phyloP scores from a whole-genome alignment of 1,140 invertebrate species.

The Pteromalus puparum region DNA sequence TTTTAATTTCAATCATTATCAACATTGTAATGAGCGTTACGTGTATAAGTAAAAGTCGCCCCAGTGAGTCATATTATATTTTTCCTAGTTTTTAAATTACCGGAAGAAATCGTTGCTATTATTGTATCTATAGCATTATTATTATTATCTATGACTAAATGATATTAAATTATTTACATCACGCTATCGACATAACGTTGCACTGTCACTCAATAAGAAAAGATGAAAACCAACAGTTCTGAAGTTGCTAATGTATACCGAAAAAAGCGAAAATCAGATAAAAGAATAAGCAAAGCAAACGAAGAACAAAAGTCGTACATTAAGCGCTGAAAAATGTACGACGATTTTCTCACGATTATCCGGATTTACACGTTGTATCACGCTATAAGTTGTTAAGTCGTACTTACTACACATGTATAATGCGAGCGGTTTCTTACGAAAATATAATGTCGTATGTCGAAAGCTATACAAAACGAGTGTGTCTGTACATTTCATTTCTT shows the following conservation, averaged over 20 bases:
- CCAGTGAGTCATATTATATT: slow-evolving; percentile 11
- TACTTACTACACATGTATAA: slow-evolving; percentile 55
- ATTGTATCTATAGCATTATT: neutral
- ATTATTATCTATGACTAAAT: slow-evolving; percentile 23
- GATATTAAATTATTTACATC: slow-evolving; percentile 45
- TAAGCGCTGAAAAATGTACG: slow-evolving; percentile 38
- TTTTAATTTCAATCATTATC: neutral
- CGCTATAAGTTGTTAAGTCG: slow-evolving; percentile 52
- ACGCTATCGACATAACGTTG: slow-evolving; percentile 47
- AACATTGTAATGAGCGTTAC: too few relatives aligned
- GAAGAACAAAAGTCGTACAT: slow-evolving; percentile 14
- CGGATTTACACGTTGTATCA: slow-evolving; percentile 54
- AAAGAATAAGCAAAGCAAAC: slow-evolving; percentile 26
- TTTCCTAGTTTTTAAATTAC: slow-evolving; percentile 5
- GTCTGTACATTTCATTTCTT: slow-evolving; percentile 23
- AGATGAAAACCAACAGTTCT: neutral
- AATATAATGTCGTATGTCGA: slow-evolving; percentile 57
- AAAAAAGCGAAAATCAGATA: neutral
- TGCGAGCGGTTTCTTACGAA: slow-evolving; percentile 66
- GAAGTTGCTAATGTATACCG: neutral
- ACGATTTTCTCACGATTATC: slow-evolving; percentile 46
- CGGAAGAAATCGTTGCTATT: neutral
- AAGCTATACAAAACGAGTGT: slow-evolving; percentile 36
- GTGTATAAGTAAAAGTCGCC: too few relatives aligned
- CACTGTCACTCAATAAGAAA: slow-evolving; percentile 30